phyloP scores from a whole-genome alignment of 1,140 invertebrate species.

The Drosophila arizonae region DNA sequence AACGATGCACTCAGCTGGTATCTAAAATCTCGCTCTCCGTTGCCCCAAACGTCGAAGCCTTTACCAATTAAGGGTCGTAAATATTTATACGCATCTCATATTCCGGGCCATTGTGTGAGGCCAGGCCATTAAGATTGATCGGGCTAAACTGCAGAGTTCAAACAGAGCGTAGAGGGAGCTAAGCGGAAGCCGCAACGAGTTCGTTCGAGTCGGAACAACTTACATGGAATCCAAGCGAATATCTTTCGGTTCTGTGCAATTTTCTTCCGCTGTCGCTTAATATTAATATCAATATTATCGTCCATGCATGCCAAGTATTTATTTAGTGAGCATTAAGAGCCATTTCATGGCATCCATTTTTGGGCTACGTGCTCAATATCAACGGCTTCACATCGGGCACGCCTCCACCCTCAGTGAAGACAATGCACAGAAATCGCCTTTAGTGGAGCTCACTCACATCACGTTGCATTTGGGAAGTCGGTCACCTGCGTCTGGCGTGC shows the following conservation, averaged over 20 bases:
- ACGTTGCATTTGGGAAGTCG: slow-evolving; percentile 61
- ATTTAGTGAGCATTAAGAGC: slow-evolving; percentile 43
- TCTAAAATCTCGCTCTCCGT: neutral
- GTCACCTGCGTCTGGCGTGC: slow-evolving; percentile 72
- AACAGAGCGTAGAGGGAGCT: neutral
- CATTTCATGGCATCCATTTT: slow-evolving; percentile 17
- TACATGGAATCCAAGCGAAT: too few species aligned
- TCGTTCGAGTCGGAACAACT: neutral
- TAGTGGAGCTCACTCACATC: slow-evolving; percentile 28
- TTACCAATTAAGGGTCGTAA: slow-evolving; percentile 55
- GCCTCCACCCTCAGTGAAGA: slow-evolving; percentile 19
- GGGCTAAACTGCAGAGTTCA: neutral
- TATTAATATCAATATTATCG: neutral
- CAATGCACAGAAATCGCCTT: slow-evolving; percentile 2
- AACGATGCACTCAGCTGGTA: neutral
- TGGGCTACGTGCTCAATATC: neutral
- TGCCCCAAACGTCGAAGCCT: slow-evolving; percentile 8
- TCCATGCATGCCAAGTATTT: slow-evolving; percentile 44
- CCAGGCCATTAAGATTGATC: slow-evolving; percentile 66
- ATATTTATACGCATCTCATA: slow-evolving; percentile 56
- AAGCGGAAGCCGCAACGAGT: too few species aligned
- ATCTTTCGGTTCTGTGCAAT: too few species aligned
- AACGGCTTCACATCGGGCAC: neutral
- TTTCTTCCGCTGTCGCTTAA: too few species aligned
- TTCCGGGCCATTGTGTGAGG: slow-evolving; percentile 20